These are phyloP conservation scores for Platyura marginata DNA, from an alignment of 1,140 invertebrate genomes.

Conservation along the genomic window DNA sequence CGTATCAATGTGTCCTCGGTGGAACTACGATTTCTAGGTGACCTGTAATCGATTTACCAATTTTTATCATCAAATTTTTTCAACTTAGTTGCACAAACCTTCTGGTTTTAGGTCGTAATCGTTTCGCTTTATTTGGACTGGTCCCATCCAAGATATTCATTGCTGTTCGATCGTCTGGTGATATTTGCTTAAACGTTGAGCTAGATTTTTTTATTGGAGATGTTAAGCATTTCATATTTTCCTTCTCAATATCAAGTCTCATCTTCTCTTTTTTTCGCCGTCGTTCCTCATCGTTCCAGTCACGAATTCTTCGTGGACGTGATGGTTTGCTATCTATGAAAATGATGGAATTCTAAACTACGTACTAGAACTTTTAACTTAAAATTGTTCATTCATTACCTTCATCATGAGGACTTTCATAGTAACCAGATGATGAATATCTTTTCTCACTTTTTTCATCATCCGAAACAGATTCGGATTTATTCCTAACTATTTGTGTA, in stretches of 20 bases:
- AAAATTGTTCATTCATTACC: conserved; percentile 20
- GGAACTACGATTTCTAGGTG: conserved; percentile 1
- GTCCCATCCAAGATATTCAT: conserved; percentile 9
- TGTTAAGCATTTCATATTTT: conserved; percentile 20
- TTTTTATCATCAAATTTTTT: too few species aligned
- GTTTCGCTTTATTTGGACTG: conserved; percentile 21
- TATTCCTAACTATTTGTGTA: conserved; percentile 11
- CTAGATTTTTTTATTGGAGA: conserved; percentile 18
- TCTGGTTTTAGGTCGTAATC: conserved; percentile 22
- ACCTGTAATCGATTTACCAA: background rate
- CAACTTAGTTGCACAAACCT: too few species aligned
- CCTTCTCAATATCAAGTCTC: conserved; percentile 23
- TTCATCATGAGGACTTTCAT: conserved; percentile 57
- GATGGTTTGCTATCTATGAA: conserved; percentile 7
- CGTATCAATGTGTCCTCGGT: conserved; percentile 1
- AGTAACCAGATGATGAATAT: conserved; percentile 59
- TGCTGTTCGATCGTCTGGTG: conserved; percentile 13
- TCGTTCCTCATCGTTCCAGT: conserved; percentile 20
- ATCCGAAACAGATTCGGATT: conserved; percentile 35
- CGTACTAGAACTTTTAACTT: background rate
- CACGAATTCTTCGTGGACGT: conserved; percentile 8
- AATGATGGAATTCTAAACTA: conserved; percentile 22
- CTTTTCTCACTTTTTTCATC: conserved; percentile 44
- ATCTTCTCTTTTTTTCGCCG: conserved; percentile 20
- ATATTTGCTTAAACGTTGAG: conserved; percentile 6